These are phyloP conservation scores for Sceliomorpha sp. DNA, from an alignment of 2,888 invertebrate genomes.

Conservation along the genomic window DNA sequence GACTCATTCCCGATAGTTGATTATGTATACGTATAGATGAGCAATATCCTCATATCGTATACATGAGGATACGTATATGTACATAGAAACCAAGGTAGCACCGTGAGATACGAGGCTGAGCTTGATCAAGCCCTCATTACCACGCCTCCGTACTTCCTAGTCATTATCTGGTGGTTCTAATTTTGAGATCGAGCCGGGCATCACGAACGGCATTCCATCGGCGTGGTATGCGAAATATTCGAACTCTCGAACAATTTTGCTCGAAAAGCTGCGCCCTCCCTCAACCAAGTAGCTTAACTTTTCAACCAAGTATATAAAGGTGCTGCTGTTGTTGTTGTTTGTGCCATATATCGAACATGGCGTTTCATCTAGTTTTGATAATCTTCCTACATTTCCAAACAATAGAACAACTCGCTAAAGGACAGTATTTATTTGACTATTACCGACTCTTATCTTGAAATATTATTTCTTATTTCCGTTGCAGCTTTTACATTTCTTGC, in stretches of 20 bases:
- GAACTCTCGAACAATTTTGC: constrained; percentile 18
- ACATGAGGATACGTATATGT: constrained; percentile 38
- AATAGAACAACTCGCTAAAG: too few species aligned
- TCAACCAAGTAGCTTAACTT: too few species aligned
- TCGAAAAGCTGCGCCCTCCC: constrained; percentile 25
- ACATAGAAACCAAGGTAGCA: constrained; percentile 14
- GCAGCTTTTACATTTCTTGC: too few species aligned
- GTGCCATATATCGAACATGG: too few species aligned
- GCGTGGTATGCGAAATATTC: constrained; percentile 45
- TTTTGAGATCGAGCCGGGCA: constrained; percentile 65
- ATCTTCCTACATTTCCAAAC: too few species aligned
- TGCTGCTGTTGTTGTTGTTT: too few species aligned
- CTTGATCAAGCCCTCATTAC: constrained; percentile 70
- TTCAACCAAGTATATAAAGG: too few species aligned
- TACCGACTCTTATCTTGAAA: too few species aligned
- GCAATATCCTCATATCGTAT: constrained; percentile 18
- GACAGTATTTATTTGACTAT: too few species aligned
- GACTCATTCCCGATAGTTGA: constrained; percentile 39
- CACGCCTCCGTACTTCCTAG: constrained; percentile 74
- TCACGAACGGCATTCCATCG: constrained; percentile 65
- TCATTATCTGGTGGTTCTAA: constrained; percentile 74
- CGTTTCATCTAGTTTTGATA: too few species aligned
- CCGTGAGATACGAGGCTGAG: too few species aligned
- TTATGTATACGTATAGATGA: constrained; percentile 29
- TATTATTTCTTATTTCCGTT: too few species aligned